These are phyloP conservation scores for Epiblema foenella DNA, from an alignment of 2,888 invertebrate genomes.

Conservation along the genomic window DNA sequence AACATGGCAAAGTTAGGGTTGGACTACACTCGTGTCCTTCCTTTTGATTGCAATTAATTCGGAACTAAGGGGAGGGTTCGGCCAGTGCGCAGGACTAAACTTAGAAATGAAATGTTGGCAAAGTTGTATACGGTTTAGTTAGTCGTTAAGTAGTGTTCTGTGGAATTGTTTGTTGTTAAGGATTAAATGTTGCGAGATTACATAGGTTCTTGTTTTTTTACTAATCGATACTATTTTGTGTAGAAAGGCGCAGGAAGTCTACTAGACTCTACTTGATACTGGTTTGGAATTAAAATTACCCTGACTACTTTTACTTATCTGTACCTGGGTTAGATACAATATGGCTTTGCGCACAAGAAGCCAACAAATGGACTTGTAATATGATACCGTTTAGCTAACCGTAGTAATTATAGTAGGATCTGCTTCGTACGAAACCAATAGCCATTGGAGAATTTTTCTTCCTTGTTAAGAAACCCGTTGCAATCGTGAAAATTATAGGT, in stretches of 20 bases:
- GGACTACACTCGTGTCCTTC: slow-evolving; percentile 84
- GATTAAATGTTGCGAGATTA: neutral
- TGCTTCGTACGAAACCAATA: no score
- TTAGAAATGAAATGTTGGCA: slow-evolving; percentile 68
- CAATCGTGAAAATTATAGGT: no score
- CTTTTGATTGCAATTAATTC: slow-evolving; percentile 86
- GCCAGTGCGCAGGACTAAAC: slow-evolving; percentile 81
- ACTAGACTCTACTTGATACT: no score
- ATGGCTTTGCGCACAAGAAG: no score
- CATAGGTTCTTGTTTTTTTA: neutral
- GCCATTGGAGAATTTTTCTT: no score
- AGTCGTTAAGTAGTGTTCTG: slow-evolving; percentile 63
- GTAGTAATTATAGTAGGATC: no score
- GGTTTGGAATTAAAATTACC: no score
- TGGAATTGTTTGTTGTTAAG: slow-evolving; percentile 38
- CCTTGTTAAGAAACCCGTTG: no score
- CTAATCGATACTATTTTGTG: neutral
- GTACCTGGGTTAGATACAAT: no score
- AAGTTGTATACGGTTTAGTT: slow-evolving; percentile 68
- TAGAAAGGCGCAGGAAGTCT: neutral
- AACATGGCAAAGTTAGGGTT: slow-evolving; percentile 83
- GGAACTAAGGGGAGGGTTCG: slow-evolving; percentile 69
- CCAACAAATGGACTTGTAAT: no score
- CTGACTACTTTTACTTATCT: no score
- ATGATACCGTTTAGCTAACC: no score